Percentiles rank a stretch among this genome's conserved stretches.
Evolutionary conservation across 2,888 invertebrate genomes (phyloP).

Genomic region (Spialia ferax): DNA sequence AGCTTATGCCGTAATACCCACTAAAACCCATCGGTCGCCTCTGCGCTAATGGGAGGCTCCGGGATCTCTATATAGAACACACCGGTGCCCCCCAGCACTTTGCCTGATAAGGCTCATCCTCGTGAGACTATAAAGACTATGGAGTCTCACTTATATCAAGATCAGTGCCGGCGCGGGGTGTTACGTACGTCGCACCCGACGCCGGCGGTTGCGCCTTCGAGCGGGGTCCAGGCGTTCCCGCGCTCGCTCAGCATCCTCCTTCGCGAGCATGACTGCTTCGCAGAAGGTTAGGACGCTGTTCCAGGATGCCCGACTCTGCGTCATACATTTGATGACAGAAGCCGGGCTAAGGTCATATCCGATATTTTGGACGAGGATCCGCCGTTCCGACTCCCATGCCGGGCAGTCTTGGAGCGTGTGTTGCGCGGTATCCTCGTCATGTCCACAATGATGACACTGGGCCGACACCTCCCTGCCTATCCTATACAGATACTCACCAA

Average conservation of each 20-base stretch:
- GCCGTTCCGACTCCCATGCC: conserved; percentile 21
- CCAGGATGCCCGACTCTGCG: not conserved
- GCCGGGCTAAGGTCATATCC: not conserved
- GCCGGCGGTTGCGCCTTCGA: too few relatives aligned
- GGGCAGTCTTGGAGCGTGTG: conserved; percentile 21
- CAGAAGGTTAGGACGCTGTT: not conserved
- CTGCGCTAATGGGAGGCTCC: too few relatives aligned
- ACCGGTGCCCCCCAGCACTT: too few relatives aligned
- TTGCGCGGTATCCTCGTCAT: conserved; percentile 18
- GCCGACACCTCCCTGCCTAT: conserved; percentile 16
- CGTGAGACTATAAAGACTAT: too few relatives aligned
- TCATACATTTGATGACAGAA: not conserved
- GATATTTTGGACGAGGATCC: conserved; percentile 1
- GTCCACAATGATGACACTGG: conserved; percentile 19
- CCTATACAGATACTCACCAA: conserved; percentile 17
- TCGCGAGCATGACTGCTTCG: not conserved
- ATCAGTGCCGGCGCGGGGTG: too few relatives aligned
- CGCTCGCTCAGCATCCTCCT: not conserved
- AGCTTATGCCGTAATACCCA: too few relatives aligned
- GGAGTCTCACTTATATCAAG: too few relatives aligned
- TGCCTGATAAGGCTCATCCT: too few relatives aligned
- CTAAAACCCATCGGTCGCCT: too few relatives aligned
- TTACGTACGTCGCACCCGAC: too few relatives aligned
- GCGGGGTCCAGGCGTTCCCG: too few relatives aligned
- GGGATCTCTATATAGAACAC: too few relatives aligned